A percentile compares a stretch with the other conserved stretches of the same genome.
These are phyloP conservation scores for Phymatocera aterrima DNA, from an alignment of 2,888 invertebrate genomes.

Conservation along the genomic window DNA sequence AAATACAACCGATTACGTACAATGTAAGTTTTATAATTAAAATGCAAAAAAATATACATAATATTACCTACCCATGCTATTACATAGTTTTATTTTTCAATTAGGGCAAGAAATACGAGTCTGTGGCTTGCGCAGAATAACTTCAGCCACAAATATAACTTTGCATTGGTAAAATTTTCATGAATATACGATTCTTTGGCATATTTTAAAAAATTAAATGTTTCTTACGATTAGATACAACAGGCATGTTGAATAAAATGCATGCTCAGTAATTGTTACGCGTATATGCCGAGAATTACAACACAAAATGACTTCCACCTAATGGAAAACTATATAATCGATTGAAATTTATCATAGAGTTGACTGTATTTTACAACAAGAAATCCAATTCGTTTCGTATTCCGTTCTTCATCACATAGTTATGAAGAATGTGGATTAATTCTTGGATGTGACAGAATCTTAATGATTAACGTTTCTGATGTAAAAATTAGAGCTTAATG, in stretches of 20 bases:
- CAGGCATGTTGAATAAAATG: conserved; percentile 25
- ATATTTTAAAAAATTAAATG: not conserved
- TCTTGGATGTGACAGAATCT: no score
- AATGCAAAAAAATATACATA: not conserved
- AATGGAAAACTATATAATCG: not conserved
- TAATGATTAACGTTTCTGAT: no score
- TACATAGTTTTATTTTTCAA: no score
- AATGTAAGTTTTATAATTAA: not conserved
- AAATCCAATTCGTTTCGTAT: no score
- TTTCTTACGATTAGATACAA: not conserved
- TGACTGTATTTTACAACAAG: no score
- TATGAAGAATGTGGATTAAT: not conserved
- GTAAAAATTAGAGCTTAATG: not conserved
- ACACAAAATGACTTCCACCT: not conserved
- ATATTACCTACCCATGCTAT: not conserved
- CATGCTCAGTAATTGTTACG: not conserved
- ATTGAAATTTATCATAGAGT: no score
- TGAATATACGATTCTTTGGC: not conserved
- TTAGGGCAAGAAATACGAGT: no score
- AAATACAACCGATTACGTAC: not conserved
- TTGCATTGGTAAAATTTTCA: not conserved
- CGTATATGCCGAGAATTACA: not conserved
- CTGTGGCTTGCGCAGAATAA: no score
- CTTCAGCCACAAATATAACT: not conserved
- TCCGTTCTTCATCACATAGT: no score